Base-by-base conservation (phyloP, 2,797 vertebrate species). In the Acrossocheilus fasciatus region DNA sequence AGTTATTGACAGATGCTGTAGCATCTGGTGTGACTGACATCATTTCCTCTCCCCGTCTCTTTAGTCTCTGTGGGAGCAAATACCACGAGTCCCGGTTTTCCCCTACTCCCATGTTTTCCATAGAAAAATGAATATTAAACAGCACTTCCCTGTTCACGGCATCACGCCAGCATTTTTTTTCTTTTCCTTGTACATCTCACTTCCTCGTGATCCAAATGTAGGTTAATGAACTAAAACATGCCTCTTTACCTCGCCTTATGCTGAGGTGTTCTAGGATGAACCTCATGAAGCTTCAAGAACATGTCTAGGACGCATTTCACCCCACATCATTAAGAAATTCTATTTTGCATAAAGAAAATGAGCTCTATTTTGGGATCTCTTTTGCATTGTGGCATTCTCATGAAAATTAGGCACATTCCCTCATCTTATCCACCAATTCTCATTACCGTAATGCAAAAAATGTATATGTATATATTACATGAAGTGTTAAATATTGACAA, bases 11-110 rank as follows among this genome's bases (percentile, higher is more conserved):
- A 83, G 84, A 75, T 76, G 30, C 78, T 83, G 69, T 50, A 39
- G 76, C 81, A 66, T 74, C 88, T 89, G 80, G n/a, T 50, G 8
- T 47, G 47, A 69, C 83, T 81, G 76, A 79, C 57, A 26, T 80
- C 10, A 75, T 84, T 88, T 86, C 64, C 82, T 78, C 57, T 72
- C 36, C 52, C 6, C 3, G 14, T 86, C 66, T 81, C 47, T 69
- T 79, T 39, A 88, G 41, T 64, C 72, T 84, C 66, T 59, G 57
- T 77, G 62, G 66, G 82, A 85, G 45, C 20, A 45, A 52, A 57
- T 23, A 4, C 76, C 85, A 75, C 6, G 26, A 64, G 36, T 76
- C 82, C 54, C 23, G 15, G 36, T 78, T 72, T 64, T 14, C 59
- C 23, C 45, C n/a, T 47, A 43, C 43, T n/a, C 10, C 64, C 36